A percentile compares a stretch with the other conserved stretches of the same genome.
Evolutionary conservation across 2,797 vertebrate species (phyloP).

Genomic region (Notolepis coatsorum): DNA sequence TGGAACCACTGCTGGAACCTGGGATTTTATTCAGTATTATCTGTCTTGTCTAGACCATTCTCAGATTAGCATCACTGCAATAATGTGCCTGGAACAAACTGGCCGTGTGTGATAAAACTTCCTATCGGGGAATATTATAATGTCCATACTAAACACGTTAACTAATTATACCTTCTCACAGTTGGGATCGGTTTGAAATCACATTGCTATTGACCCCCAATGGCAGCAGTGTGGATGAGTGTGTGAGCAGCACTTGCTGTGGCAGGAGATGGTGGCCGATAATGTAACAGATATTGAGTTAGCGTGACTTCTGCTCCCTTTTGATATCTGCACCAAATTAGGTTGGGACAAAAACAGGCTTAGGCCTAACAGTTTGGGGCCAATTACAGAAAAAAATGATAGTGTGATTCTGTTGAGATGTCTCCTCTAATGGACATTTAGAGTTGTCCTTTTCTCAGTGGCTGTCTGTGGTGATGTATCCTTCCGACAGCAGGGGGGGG

Average conservation of each 20-base stretch:
- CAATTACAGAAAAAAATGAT: not conserved
- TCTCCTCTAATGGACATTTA: no score
- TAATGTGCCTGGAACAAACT: not conserved
- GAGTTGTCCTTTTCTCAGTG: slow-evolving; percentile 1
- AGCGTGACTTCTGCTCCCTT: slow-evolving; percentile 54
- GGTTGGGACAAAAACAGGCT: slow-evolving; percentile 22
- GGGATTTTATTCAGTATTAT: no score
- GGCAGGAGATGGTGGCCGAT: slow-evolving; percentile 31
- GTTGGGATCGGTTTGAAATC: slow-evolving; percentile 39
- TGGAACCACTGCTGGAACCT: no score
- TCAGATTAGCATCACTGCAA: slow-evolving; percentile 23
- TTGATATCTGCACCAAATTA: slow-evolving; percentile 47
- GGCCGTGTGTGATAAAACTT: slow-evolving; percentile 20
- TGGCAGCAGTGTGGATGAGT: slow-evolving; percentile 29
- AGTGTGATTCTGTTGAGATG: not conserved
- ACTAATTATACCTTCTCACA: slow-evolving; percentile 54
- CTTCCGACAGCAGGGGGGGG: no score
- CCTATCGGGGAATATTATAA: slow-evolving; percentile 39
- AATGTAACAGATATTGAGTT: slow-evolving; percentile 34
- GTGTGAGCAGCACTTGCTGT: slow-evolving; percentile 30
- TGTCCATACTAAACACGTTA: slow-evolving; percentile 43
- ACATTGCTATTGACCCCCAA: slow-evolving; percentile 69
- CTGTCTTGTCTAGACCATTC: no score
- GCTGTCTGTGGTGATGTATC: slow-evolving; percentile 16
- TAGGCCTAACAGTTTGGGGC: slow-evolving; percentile 1